These are phyloP conservation scores for Drosophila anomalata DNA, from an alignment of 2,888 invertebrate species.

Conservation along the genomic window DNA sequence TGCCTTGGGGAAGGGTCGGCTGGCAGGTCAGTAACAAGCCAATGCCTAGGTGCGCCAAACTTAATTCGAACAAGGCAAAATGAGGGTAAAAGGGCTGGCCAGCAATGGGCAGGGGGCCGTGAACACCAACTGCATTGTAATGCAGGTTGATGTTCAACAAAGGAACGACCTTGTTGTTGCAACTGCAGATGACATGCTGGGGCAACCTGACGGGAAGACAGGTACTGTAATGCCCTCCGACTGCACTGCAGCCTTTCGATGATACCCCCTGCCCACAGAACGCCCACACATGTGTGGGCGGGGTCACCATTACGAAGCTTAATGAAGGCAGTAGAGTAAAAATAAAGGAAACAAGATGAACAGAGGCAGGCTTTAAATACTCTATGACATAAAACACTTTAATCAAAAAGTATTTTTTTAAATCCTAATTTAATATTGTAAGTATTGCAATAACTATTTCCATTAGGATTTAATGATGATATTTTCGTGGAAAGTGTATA, in stretches of 20 bases:
- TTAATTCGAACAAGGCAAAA: slow-evolving; percentile 13
- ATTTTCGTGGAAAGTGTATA: neutral
- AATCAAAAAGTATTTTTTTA: neutral
- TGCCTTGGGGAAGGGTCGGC: slow-evolving; percentile 3
- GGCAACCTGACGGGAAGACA: slow-evolving; percentile 16
- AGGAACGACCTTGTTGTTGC: slow-evolving; percentile 17
- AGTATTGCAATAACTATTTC: neutral
- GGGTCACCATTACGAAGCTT: slow-evolving; percentile 33
- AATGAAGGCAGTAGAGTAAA: slow-evolving; percentile 8
- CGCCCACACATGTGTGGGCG: slow-evolving; percentile 11
- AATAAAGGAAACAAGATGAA: neutral
- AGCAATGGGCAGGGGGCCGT: neutral
- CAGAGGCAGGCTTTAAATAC: neutral
- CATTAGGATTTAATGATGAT: neutral
- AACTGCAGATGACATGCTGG: slow-evolving; percentile 36
- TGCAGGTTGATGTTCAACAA: slow-evolving; percentile 32
- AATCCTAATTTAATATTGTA: neutral
- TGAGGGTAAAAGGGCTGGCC: slow-evolving; percentile 1
- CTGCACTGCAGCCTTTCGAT: neutral
- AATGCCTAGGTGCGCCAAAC: slow-evolving; percentile 27
- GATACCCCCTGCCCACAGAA: neutral
- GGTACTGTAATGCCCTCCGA: slow-evolving; percentile 2
- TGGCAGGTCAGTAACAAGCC: slow-evolving; percentile 24
- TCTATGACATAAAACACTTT: neutral
- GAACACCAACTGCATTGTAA: slow-evolving; percentile 28